Evolutionary conservation across 2,888 invertebrate species (phyloP), one percentile per base, ranked within the genome.

Genomic region (Eristalis tenax): DNA sequence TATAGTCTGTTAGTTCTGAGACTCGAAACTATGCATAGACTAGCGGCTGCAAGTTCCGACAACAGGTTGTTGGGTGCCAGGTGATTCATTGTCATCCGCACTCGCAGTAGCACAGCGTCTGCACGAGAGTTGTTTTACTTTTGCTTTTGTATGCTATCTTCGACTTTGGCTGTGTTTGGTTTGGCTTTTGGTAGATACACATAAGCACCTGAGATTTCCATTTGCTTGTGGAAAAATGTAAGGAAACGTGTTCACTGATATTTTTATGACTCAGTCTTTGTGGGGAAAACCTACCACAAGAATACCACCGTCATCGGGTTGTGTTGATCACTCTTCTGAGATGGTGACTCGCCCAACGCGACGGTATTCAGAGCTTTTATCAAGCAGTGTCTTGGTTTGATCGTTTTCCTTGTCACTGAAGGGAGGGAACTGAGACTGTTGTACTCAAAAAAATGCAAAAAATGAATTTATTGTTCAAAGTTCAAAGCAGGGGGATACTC

Each of bases 1-100:
- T 11, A 56, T 15, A 63, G 61, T 56, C 28, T 68, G 23, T 35
- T 15, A 68, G 23, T 35, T 66, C 13, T 22, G 61, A 6, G 23
- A n/a, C 22, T 43, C n/a, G 56, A 26, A 22, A 50, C 40, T 40
- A 26, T 32, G 32, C 32, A 32, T 57, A 28, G 11, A 23, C n/a
- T 18, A 15, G 11, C 5, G 35, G 22, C 18, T 32, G 38, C 26
- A 22, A n/a, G 40, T 28, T 64, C 61, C 38, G 26, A 40, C 64
- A 78, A 78, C 70, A 71, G 78, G 78, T 78, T 78, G 65, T 43
- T 38, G 38, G 64, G 40, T 32, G 40, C 22, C 64, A n/a, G 26
- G 15, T 70, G 77, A 77, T 77, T 77, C 77, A 65, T 74, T 69
- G 43, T 50, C 13, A 83, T 50, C 64, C 43, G 59, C 69, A 70